phyloP scores from a whole-genome alignment of 2,888 invertebrate species.

The Drosophila macrothrix region DNA sequence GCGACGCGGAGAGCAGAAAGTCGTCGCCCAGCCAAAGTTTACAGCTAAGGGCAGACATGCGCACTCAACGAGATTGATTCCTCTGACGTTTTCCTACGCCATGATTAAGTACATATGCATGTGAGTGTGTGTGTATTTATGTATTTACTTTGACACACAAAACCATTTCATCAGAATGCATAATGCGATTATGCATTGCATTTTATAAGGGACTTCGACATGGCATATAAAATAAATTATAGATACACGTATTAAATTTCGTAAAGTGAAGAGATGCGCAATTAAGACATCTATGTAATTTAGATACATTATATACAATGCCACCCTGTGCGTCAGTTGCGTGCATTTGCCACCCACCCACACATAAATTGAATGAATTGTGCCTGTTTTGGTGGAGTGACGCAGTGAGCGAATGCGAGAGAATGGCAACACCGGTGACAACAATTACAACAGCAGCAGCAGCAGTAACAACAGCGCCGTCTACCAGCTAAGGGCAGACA shows the following conservation, averaged over 20 bases:
- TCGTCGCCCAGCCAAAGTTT: slow-evolving; percentile 29
- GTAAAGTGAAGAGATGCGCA: neutral
- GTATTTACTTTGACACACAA: neutral
- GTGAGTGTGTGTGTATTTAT: neutral
- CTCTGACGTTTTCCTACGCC: slow-evolving; percentile 11
- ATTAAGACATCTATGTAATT: slow-evolving; percentile 21
- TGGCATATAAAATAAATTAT: neutral
- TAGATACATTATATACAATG: slow-evolving; percentile 9
- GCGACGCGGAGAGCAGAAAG: slow-evolving; percentile 30
- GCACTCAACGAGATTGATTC: slow-evolving; percentile 44
- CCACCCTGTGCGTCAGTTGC: slow-evolving; percentile 50
- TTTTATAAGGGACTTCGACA: neutral
- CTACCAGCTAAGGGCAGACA: slow-evolving; percentile 66
- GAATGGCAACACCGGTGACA: slow-evolving; percentile 18
- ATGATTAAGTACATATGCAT: slow-evolving; percentile 8
- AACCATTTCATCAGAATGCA: neutral
- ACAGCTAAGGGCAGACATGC: slow-evolving; percentile 77
- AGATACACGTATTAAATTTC: neutral
- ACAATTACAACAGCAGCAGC: slow-evolving; percentile 11
- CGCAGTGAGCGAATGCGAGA: slow-evolving; percentile 14
- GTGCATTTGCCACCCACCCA: slow-evolving; percentile 25
- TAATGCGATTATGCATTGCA: neutral
- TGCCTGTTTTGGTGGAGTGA: slow-evolving; percentile 35
- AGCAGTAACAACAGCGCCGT: slow-evolving; percentile 21
- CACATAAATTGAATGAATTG: slow-evolving; percentile 5